A percentile compares a stretch with the other conserved stretches of the same genome.
These are phyloP conservation scores for Dynastes maya DNA, from an alignment of 2,888 invertebrate genomes.

Conservation along the genomic window DNA sequence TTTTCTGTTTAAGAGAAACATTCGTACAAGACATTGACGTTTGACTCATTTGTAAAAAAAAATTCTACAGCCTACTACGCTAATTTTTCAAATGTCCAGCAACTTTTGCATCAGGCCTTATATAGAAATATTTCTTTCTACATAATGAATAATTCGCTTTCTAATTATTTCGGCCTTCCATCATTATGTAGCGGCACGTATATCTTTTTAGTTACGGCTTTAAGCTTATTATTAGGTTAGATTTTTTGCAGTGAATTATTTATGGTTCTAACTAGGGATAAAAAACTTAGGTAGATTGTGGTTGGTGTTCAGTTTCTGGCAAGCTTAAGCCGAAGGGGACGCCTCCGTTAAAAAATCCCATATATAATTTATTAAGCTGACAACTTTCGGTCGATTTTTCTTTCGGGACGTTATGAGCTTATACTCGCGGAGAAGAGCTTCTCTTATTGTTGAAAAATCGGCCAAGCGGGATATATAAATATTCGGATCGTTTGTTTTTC, in stretches of 20 bases:
- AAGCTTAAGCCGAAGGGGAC: background rate
- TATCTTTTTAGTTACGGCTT: background rate
- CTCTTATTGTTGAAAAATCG: conserved; percentile 28
- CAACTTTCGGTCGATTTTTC: conserved; percentile 29
- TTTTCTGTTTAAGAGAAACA: too few relatives aligned
- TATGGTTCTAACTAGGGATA: conserved; percentile 2
- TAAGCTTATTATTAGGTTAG: background rate
- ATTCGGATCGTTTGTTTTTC: conserved; percentile 36
- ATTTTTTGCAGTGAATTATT: conserved; percentile 23
- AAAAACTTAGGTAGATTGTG: background rate
- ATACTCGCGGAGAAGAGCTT: background rate
- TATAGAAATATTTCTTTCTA: too few relatives aligned
- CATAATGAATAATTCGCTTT: background rate
- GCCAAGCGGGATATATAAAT: conserved; percentile 29
- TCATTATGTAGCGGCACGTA: background rate
- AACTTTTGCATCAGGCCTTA: too few relatives aligned
- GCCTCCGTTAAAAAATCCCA: conserved; percentile 17
- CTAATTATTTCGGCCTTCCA: background rate
- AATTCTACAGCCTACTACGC: too few relatives aligned
- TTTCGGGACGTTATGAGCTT: conserved; percentile 18
- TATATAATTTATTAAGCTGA: conserved; percentile 37
- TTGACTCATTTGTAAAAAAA: too few relatives aligned
- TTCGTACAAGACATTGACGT: too few relatives aligned
- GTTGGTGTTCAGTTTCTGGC: background rate
- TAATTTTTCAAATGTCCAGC: too few relatives aligned